Evolutionary conservation across 2,113 vertebrate species (phyloP).

Genomic region (Myocastor coypus): DNA sequence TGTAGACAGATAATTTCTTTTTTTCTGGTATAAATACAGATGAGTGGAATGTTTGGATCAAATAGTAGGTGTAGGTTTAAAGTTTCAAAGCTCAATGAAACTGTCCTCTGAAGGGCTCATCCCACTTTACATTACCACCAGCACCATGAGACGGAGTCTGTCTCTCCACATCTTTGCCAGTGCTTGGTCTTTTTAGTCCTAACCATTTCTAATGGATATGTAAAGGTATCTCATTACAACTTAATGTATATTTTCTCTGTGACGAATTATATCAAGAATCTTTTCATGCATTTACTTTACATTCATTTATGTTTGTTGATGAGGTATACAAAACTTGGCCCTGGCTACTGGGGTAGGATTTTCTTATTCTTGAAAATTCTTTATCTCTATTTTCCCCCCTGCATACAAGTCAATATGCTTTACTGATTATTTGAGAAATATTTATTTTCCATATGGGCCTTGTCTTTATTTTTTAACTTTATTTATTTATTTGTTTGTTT

Average conservation of each 20-base stretch:
- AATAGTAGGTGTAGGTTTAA: background rate
- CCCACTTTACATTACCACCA: background rate
- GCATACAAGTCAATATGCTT: background rate
- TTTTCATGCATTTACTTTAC: background rate
- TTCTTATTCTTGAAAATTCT: background rate
- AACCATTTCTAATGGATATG: background rate
- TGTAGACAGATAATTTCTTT: background rate
- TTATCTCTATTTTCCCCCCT: background rate
- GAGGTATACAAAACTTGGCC: background rate
- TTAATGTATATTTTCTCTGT: background rate
- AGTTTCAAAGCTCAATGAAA: background rate
- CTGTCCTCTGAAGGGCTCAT: background rate
- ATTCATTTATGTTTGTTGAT: background rate
- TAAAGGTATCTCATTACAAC: background rate
- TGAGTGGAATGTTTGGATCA: slow-evolving; percentile 1
- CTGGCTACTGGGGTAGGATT: background rate
- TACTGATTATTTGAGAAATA: background rate
- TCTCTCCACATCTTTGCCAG: background rate
- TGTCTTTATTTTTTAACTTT: too few species aligned
- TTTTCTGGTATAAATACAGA: background rate
- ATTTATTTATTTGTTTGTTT: too few species aligned
- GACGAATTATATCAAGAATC: background rate
- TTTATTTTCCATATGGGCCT: background rate
- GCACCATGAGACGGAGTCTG: background rate
- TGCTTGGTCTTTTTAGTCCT: background rate